Evolutionary conservation across 2,113 vertebrate species (phyloP), one percentile per base, ranked within the genome.

Genomic region (Probosciger aterrimus): DNA sequence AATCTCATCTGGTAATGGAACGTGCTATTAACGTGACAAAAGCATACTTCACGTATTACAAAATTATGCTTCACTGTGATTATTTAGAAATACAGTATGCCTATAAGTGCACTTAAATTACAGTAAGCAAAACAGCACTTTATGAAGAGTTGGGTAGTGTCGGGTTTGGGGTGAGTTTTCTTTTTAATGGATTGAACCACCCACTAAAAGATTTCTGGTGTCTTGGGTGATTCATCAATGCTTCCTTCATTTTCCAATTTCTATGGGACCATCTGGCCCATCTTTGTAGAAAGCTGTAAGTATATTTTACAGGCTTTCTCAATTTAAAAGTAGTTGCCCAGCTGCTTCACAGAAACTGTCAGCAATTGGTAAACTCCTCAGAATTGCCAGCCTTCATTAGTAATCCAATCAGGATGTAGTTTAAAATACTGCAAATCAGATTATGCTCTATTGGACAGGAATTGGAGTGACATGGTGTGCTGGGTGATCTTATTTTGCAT

Each of bases 281-380:
- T 97, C 88, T 95, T 94, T 94, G 90, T 93, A 90, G 90, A 88
- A 96, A 94, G 85, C 93, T 95, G 95, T 95, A 96, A 96, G 93
- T 95, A 96, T 84, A 91, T 94, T 96, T 97, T 96, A 95, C 92
- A 93, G 92, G 92, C 95, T 95, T 95, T 93, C 94, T 94, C 95
- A 94, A 79, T 95, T 96, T 94, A 96, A 95, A 96, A 96, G 95
- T 96, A 95, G 96, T 88, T 96, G 92, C 93, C 93, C 95, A 96
- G 96, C 95, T 97, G 95, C 92, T 94, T 96, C 88, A 69, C 93
- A 92, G 92, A 96, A 95, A 96, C 82, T 93, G 80, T 96, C 92
- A 94, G 90, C 90, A 95, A 94, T 86, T 96, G 95, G 95, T 96
- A 91, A 96, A 96, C 90, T 95, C 82, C 73, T 96, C 88, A 75